Evolutionary conservation across 2,113 vertebrate species (phyloP), one percentile per base, ranked within the genome.

Genomic region (Lophotis ruficrista): DNA sequence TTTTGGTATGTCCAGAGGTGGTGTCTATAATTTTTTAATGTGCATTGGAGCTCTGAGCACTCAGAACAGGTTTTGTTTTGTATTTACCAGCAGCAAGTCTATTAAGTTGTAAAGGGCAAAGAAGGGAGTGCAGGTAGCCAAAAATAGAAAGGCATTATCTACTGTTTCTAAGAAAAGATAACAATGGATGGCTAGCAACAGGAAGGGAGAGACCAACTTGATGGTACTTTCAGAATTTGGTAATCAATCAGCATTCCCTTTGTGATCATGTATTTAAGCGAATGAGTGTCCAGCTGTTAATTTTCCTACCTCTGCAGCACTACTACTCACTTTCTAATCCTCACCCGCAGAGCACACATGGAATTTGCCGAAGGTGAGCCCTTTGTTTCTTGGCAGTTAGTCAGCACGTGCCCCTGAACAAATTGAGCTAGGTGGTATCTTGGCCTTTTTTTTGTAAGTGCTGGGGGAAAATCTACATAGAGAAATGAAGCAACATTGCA

Each of bases 11-110:
- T 95, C 96, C 95, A 97, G 95, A 97, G 96, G 95, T 97, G 94
- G 83, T 95, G 95, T 95, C 96, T 96, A 95, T 97, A 97, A 97
- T 96, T 97, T 97, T 97, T 97, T 97, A 97, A 97, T 97, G 96
- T 78, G 93, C 73, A 31, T 70, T 94, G 89, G 66, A 94, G 96
- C 94, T 89, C 60, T 3, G 60, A 96, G 93, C 73, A 71, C 95
- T 96, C 93, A 81, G 93, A 95, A 90, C 28, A 66, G 94, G 90
- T 96, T 97, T 97, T 96, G 94, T 97, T 97, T 97, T 97, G 96
- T 97, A 95, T 97, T 97, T 97, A 97, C 94, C 96, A 97, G 96
- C 93, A 96, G 94, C 94, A 85, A 97, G 93, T 96, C 97, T 97
- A 97, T 97, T 97, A 97, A 97, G 95, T 82, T 96, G 91, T 94